These are phyloP conservation scores for Watsonalla cultraria DNA, from an alignment of 2,888 invertebrate genomes.

Conservation along the genomic window DNA sequence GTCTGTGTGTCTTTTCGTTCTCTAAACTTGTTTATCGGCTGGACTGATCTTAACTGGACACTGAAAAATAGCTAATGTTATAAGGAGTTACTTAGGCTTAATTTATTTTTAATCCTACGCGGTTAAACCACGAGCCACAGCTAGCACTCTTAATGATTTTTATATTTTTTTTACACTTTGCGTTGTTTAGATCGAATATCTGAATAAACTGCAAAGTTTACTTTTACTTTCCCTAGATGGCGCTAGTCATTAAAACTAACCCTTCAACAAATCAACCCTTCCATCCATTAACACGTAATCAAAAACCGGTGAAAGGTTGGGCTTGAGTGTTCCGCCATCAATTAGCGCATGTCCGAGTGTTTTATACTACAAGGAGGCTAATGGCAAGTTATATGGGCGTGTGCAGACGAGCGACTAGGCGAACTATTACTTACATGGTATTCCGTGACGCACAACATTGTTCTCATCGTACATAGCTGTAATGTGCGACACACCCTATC, in stretches of 20 bases:
- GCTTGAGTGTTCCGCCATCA: slow-evolving; percentile 40
- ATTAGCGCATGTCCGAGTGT: slow-evolving; percentile 41
- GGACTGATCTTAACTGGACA: too few species aligned
- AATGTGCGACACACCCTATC: too few species aligned
- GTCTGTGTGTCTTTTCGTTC: too few species aligned
- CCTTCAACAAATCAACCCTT: slow-evolving; percentile 41
- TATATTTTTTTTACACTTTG: too few species aligned
- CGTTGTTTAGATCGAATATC: too few species aligned
- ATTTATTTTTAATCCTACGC: too few species aligned
- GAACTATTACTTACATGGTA: slow-evolving; percentile 3
- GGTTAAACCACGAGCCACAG: too few species aligned
- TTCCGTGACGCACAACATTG: not conserved
- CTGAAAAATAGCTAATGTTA: too few species aligned
- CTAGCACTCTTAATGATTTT: too few species aligned
- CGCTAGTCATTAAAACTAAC: slow-evolving; percentile 5
- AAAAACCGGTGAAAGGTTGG: slow-evolving; percentile 42
- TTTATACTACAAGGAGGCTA: slow-evolving; percentile 19
- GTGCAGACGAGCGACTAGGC: slow-evolving; percentile 13
- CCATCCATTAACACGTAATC: slow-evolving; percentile 50
- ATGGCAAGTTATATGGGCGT: slow-evolving; percentile 23
- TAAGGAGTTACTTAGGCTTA: too few species aligned
- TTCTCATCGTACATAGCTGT: too few species aligned
- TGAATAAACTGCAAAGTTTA: slow-evolving; percentile 1
- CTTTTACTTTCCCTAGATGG: not conserved
- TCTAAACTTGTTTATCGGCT: too few species aligned